These are phyloP conservation scores for Salvelinus fontinalis DNA, from an alignment of 2,113 vertebrate species.

Conservation along the genomic window DNA sequence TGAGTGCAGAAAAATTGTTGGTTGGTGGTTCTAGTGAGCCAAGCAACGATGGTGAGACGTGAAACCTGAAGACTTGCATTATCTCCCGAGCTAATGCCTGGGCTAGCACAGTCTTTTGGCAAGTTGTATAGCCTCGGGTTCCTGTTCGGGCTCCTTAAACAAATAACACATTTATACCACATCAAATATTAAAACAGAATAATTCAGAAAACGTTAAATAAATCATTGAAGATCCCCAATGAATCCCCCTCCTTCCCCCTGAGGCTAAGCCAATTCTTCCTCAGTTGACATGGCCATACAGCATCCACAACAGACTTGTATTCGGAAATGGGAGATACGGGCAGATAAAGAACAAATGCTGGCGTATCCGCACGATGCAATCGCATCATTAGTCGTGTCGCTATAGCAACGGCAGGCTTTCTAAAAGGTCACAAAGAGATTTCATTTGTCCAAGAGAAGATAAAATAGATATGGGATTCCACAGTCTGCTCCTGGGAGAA, in stretches of 20 bases:
- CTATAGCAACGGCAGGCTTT: conserved; percentile 27
- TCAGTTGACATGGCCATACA: not conserved
- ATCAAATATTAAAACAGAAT: no score
- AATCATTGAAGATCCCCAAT: not conserved
- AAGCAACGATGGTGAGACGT: no score
- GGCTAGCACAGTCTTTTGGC: no score
- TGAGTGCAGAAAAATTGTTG: no score
- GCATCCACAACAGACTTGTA: not conserved
- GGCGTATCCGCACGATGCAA: not conserved
- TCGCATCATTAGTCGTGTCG: conserved; percentile 18
- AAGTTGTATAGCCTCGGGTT: no score
- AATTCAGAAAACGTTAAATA: no score
- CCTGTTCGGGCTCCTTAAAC: no score
- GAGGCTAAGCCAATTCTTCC: not conserved
- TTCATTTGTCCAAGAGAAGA: not conserved
- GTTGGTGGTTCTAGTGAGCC: no score
- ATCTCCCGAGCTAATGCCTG: no score
- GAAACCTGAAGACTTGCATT: no score
- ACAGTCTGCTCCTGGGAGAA: not conserved
- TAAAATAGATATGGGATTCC: not conserved
- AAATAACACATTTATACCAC: no score
- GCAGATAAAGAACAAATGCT: not conserved
- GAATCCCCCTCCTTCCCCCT: not conserved
- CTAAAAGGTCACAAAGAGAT: conserved; percentile 23
- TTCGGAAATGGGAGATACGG: not conserved